Evolutionary conservation across 2,113 vertebrate genomes (phyloP), one percentile per base, ranked within the genome.

Genomic region (Pseudolaguvia tuberculata): DNA sequence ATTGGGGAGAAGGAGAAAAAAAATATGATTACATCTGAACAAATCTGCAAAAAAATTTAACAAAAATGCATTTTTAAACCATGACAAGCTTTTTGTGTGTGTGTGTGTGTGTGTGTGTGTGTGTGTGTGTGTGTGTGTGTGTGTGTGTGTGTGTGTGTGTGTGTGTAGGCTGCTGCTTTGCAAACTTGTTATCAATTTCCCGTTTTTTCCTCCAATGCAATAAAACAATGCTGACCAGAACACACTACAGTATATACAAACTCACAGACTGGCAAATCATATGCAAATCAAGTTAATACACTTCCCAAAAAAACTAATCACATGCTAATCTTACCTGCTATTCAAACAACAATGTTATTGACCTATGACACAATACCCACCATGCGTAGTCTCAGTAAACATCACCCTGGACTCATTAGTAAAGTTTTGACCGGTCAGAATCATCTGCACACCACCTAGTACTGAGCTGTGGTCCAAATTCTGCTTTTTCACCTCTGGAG

Each of bases 371-470:
- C 9, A 20, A 10, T n/a, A 48, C 91, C 90, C 82, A 98, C 96
- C 93, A 89, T 94, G 90, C 23, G 93, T 94, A 88, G 95, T 99
- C 86, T 99, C 96, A 5, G 92, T 95, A 80, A 99, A 99, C 68
- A 99, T 86, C 59, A 99, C 96, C 82, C 94, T 97, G 84, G 96
- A 97, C 83, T 97, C 95, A 0, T 94, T 91, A 0, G 94, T 96
- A 83, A 98, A 98, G 75, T 98, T 97, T 70, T 97, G 95, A 31
- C 96, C 96, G 0, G 92, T 95, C 23, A 99, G 91, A 77, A 97
- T 94, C 95, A 99, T 96, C 84, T 95, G 94, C 70, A 94, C 92
- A 56, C 95, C 94, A 0, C 96, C 96, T 7, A 92, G 94, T 6
- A 95, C 94, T 0, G 94, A 93, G 85, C 94, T 97, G 76, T 86